Evolutionary conservation across 2,113 vertebrate genomes (phyloP), one percentile per base, ranked within the genome.

Genomic region (Daubentonia madagascariensis): DNA sequence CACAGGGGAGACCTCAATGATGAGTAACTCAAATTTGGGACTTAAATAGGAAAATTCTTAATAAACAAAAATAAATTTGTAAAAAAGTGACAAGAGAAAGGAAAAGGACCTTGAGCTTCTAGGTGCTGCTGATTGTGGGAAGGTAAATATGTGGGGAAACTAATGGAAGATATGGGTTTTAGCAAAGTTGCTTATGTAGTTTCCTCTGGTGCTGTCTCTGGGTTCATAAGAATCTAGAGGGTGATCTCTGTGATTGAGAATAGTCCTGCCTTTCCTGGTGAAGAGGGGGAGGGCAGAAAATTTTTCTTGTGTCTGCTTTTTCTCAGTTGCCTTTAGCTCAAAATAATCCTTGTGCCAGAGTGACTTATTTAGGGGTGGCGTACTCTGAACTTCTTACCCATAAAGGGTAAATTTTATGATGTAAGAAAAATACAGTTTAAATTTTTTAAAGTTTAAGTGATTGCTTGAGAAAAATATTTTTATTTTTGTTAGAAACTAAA

Each of bases 351-450:
- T 76, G 43, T 35, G 57, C 40, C 3, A 85, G 43, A 61, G 35
- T 84, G 40, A 45, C 35, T 30, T 67, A n/a, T 73, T 57, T 92
- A 73, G 43, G 67, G 18, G n/a, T 59, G 43, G 22, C 17, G 40
- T 76, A 25, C 20, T 85, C 3, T 76, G 45, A 86, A 78, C 8
- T 28, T 20, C 45, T 86, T 67, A 13, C 28, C 61, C 25, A 25
- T 63, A 59, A 32, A 72, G 48, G 37, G 5, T 59, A 87, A 68
- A 57, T 67, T 85, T 88, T 85, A 79, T 91, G 35, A 70, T 85
- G 43, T 89, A 63, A 92, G 57, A 80, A 78, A 96, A 95, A 85
- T 54, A 78, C 70, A 94, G n/a, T 54, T 95, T 92, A 84, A 2
- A 57, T 57, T 57, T 57, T 57, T 57, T 57, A 73, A 95, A 83